Evolutionary conservation across 2,888 invertebrate genomes (phyloP).

Genomic region (Caenorhabditis afra): DNA sequence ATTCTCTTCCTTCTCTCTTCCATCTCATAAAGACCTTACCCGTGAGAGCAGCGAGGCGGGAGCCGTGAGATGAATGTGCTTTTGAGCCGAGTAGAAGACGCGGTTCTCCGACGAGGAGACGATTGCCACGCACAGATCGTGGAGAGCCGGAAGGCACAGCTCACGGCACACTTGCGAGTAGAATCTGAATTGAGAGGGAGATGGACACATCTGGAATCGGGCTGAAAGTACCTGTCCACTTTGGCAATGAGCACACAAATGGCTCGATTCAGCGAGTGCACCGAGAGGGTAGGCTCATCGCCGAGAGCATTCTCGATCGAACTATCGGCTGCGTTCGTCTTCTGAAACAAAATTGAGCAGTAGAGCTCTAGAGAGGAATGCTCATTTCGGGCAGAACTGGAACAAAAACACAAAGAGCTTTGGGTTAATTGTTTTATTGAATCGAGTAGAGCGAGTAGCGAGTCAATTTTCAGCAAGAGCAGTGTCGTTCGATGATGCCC

Average conservation of each 20-base stretch:
- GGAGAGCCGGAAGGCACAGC: slow-evolving; percentile 89
- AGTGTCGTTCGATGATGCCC: too few relatives aligned
- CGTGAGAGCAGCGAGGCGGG: slow-evolving; percentile 62
- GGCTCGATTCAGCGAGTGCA: slow-evolving; percentile 84
- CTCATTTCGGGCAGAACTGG: too few relatives aligned
- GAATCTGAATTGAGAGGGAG: too few relatives aligned
- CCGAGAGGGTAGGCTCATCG: slow-evolving; percentile 57
- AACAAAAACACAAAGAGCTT: too few relatives aligned
- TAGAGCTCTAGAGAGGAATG: too few relatives aligned
- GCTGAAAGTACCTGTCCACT: slow-evolving; percentile 86
- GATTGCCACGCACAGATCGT: slow-evolving; percentile 88
- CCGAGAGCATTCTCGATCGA: slow-evolving; percentile 66
- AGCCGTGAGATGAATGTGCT: slow-evolving; percentile 63
- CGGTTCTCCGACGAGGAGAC: slow-evolving; percentile 91
- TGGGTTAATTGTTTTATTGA: too few relatives aligned
- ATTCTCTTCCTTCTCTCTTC: background rate
- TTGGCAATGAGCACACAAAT: slow-evolving; percentile 92
- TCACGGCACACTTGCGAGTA: slow-evolving; percentile 92
- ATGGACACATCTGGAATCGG: background rate
- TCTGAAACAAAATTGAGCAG: slow-evolving; percentile 25
- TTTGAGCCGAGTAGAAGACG: slow-evolving; percentile 82
- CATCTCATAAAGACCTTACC: too few relatives aligned
- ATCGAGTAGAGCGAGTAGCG: too few relatives aligned
- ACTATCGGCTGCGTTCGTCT: slow-evolving; percentile 53
- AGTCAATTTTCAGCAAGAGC: too few relatives aligned